Evolutionary conservation across 2,113 vertebrate species (phyloP).

Genomic region (Ciconia maguari): DNA sequence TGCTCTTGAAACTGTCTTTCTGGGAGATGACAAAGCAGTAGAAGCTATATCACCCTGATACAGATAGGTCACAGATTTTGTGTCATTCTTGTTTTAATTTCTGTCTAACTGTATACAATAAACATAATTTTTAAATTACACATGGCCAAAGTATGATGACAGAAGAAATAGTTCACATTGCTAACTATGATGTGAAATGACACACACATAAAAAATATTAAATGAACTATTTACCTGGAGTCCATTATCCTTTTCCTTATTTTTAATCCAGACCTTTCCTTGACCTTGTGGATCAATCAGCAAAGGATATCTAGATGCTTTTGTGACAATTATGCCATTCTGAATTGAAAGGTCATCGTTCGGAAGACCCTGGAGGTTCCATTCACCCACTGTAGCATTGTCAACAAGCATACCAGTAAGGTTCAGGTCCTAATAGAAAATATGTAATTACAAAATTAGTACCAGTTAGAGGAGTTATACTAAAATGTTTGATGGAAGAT

Average conservation of each 20-base stretch:
- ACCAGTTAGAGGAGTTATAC: background rate
- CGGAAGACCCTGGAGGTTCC: slow-evolving; percentile 85
- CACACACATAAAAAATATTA: background rate
- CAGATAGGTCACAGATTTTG: background rate
- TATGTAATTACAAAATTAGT: background rate
- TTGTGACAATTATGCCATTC: slow-evolving; percentile 86
- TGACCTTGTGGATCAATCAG: slow-evolving; percentile 88
- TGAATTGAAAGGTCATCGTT: slow-evolving; percentile 85
- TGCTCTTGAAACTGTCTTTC: background rate
- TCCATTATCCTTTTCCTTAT: slow-evolving; percentile 77
- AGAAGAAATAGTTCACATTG: background rate
- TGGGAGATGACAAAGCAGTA: background rate
- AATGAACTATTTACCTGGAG: slow-evolving; percentile 73
- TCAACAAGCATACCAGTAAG: slow-evolving; percentile 82
- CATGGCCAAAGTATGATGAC: background rate
- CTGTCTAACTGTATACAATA: background rate
- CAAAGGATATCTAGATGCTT: slow-evolving; percentile 82
- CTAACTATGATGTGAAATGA: background rate
- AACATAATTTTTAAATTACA: background rate
- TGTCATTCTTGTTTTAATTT: background rate
- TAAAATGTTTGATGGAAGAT: background rate
- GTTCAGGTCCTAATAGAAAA: slow-evolving; percentile 77
- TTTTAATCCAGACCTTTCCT: slow-evolving; percentile 87
- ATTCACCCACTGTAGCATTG: slow-evolving; percentile 80
- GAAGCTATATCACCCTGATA: background rate